Conservation (phyloP, 2,113 vertebrate genomes). For the Myiozetetes cayanensis region DNA sequence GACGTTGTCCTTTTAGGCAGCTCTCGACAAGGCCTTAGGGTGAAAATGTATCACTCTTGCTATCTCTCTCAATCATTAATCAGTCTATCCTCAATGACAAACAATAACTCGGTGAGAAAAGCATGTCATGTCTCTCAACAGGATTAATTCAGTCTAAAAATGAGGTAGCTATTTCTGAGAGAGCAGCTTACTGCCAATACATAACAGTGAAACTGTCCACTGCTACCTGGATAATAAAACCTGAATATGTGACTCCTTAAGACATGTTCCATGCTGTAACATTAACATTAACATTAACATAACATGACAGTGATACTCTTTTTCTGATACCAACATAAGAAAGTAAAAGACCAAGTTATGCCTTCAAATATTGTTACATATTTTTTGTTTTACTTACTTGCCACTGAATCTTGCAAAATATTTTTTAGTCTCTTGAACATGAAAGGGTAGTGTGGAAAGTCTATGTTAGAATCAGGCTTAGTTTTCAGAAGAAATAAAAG, state of each 20-base stretch:
- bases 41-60: not conserved
- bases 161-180: not conserved
- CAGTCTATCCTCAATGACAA: not conserved
- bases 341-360: not conserved
- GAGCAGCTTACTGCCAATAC: not conserved
- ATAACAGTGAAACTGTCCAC: not conserved
- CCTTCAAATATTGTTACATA: not conserved
- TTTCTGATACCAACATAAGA: not conserved
- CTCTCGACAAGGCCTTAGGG: not conserved
- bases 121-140: not conserved
- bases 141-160: conserved; percentile 7
- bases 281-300: not conserved
- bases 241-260: not conserved
- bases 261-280: not conserved
- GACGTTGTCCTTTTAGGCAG: not conserved
- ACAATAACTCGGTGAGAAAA: not conserved
- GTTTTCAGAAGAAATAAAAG: not conserved
- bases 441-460: not conserved
- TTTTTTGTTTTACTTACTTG: not conserved
- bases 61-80: not conserved
- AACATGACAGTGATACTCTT: not conserved
- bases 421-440: not conserved
- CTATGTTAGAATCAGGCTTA: not conserved
- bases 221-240: not conserved
- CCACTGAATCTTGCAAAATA: not conserved